Base-by-base conservation (phyloP, 2,797 vertebrate genomes). In the Falco peregrinus region DNA sequence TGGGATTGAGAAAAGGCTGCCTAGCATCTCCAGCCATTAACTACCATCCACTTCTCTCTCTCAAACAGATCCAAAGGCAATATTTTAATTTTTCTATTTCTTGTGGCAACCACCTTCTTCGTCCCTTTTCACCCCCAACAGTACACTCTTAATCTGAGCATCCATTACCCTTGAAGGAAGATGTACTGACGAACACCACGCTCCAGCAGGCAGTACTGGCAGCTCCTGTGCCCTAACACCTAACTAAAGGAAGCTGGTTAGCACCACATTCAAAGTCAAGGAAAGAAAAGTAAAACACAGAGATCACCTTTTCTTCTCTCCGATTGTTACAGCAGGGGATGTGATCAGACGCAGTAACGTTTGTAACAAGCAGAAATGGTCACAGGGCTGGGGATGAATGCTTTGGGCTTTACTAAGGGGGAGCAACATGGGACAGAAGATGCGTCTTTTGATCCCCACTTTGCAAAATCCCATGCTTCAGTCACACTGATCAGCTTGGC, bases 371-470 rank as follows among this genome's bases (percentile, higher is more conserved):
- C 18, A 71, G 48, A 50, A 31, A 16, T 4, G 11, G 14, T 8
- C 17, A 0, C 0, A 2, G 15, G 59, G 29, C 26, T 35, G 47
- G 20, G 31, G 47, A 11, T 1, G 8, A 51, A 50, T 0, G 2
- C 12, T 26, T 29, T 51, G 60, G n/a, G 31, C 15, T 85, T 41
- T 4, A n/a, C 2, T 2, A 21, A 37, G 21, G 28, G 21, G 6
- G 89, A 67, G 33, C 10, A 37, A 18, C 6, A 35, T 0, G 29
- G 37, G 8, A 50, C 33, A 63, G 28, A 57, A 21, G 35, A 64
- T 3, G 20, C 5, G 29, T 5, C 37, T 61, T 53, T 39, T 17
- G 16, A 54, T 13, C 16, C 29, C 24, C 29, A 15, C 47, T 50
- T 10, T 25, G 41, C 68, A n/a, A 47, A 76, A 70, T 12, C 2